Conservation (phyloP, 2,113 vertebrate genomes). For the Colaptes auratus region DNA sequence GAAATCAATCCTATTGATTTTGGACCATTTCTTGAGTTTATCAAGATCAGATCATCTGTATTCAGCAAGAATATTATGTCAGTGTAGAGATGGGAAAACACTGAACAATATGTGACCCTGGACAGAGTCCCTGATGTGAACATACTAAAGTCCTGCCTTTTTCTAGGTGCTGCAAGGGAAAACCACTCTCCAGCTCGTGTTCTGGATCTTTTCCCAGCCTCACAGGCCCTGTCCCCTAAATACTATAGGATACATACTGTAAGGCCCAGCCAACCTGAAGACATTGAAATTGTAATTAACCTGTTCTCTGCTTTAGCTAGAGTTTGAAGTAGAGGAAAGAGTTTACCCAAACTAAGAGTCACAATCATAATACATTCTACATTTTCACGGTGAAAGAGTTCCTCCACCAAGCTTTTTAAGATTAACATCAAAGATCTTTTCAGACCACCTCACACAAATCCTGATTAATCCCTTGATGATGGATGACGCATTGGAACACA, state of each 20-base stretch:
- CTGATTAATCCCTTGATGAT: conserved; percentile 24
- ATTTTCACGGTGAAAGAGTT: neutral
- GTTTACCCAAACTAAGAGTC: neutral
- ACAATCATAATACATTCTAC: neutral
- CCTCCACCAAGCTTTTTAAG: neutral
- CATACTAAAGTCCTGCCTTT: neutral
- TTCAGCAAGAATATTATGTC: neutral
- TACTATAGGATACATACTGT: neutral
- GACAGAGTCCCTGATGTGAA: neutral
- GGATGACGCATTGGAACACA: neutral
- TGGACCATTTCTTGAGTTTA: neutral
- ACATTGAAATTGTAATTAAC: neutral
- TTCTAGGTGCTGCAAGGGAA: neutral
- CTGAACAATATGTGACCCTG: rapidly evolving
- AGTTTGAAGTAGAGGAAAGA: neutral
- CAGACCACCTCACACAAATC: conserved; percentile 7
- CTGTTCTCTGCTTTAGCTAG: neutral
- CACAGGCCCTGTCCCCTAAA: neutral
- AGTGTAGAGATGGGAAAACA: neutral
- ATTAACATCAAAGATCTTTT: conserved; percentile 26
- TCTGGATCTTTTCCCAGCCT: neutral
- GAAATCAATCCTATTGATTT: neutral
- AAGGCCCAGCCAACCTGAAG: neutral
- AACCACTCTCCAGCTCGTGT: neutral
- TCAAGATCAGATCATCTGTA: neutral